Evolutionary conservation across 2,888 invertebrate species (phyloP).

Genomic region (Ecdyonurus torrentis): DNA sequence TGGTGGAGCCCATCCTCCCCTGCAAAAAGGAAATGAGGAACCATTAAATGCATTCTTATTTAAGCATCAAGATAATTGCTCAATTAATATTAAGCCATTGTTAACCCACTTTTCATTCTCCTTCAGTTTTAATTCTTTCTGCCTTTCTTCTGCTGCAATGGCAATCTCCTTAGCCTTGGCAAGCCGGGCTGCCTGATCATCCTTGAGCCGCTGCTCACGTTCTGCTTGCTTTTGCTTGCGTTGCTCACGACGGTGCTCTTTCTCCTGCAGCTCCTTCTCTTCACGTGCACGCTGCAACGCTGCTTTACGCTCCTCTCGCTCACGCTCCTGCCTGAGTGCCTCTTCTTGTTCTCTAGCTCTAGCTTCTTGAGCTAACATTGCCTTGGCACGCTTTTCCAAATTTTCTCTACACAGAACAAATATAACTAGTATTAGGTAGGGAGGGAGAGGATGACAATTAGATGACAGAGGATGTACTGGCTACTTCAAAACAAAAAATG

Average conservation of each 20-base stretch:
- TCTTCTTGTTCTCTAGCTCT: neutral
- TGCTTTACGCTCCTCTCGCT: neutral
- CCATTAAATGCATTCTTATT: too few relatives aligned
- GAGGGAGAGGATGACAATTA: too few relatives aligned
- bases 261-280: neutral
- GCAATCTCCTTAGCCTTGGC: neutral
- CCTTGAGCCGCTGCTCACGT: neutral
- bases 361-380: neutral
- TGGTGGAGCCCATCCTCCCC: neutral
- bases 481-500: too few relatives aligned
- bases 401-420: neutral
- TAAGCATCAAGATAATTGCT: too few relatives aligned
- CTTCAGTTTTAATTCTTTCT: too few relatives aligned
- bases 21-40: too few relatives aligned
- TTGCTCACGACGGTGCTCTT: neutral
- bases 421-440: too few relatives aligned
- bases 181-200: neutral
- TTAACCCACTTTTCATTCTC: too few relatives aligned
- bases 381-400: neutral
- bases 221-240: neutral
- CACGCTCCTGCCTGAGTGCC: neutral
- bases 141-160: neutral
- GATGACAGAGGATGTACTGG: too few relatives aligned
- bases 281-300: neutral
- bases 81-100: too few relatives aligned